Percentiles rank a stretch among this genome's conserved stretches.
These are phyloP conservation scores for Otus sunia DNA, from an alignment of 2,113 vertebrate genomes.

Conservation along the genomic window DNA sequence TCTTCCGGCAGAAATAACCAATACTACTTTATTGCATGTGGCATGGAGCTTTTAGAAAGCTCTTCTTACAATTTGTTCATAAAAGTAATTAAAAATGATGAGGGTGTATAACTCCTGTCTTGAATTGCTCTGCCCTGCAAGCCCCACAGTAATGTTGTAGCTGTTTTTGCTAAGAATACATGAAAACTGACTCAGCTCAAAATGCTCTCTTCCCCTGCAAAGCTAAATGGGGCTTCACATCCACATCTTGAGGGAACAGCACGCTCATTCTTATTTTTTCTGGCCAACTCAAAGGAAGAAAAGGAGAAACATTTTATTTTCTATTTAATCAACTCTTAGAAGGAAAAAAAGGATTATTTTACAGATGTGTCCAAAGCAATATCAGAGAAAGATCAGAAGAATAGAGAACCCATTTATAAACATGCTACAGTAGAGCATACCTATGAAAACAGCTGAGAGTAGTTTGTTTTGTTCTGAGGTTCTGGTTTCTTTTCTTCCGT, in stretches of 20 bases:
- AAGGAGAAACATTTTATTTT: neutral
- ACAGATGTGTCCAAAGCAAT: neutral
- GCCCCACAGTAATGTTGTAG: neutral
- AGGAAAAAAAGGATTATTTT: neutral
- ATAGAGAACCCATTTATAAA: neutral
- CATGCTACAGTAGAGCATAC: neutral
- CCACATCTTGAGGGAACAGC: neutral
- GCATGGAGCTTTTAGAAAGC: neutral
- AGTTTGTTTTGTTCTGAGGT: neutral
- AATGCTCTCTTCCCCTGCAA: neutral
- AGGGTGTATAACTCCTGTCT: neutral
- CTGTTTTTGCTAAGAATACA: neutral
- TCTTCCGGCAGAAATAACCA: neutral
- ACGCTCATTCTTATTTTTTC: neutral
- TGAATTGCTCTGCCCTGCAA: neutral
- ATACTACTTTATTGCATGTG: no score
- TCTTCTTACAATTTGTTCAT: neutral
- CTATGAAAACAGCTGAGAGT: neutral
- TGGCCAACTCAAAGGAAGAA: neutral
- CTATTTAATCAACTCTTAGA: neutral
- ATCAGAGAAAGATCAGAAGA: neutral
- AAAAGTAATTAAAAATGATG: neutral
- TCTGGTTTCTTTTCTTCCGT: neutral
- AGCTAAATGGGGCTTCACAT: neutral
- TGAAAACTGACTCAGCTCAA: neutral